Percentiles rank a stretch among this genome's conserved stretches.
Evolutionary conservation across 1,140 invertebrate species (phyloP).

Genomic region (Drosophila pruinosa): DNA sequence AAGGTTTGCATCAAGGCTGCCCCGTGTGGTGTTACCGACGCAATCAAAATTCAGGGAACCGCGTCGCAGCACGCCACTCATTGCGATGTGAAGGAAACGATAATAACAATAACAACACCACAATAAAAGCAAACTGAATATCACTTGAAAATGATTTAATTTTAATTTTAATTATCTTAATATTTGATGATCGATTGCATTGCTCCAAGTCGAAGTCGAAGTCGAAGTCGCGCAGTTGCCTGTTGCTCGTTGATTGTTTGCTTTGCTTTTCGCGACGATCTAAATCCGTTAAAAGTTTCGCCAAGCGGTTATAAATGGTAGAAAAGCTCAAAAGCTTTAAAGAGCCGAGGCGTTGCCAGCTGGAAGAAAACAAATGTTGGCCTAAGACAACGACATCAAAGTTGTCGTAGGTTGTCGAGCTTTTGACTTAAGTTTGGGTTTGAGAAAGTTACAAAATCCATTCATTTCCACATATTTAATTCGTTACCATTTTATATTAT

Average conservation of each 20-base stretch:
- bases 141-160: conserved; percentile 8
- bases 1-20: conserved; percentile 76
- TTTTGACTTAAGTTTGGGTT: conserved; percentile 1
- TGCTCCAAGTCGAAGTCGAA: background rate
- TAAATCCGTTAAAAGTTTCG: conserved; percentile 70
- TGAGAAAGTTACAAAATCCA: background rate
- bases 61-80: conserved; percentile 78
- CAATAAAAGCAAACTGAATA: conserved; percentile 7
- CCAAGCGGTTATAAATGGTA: conserved; percentile 58
- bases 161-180: conserved; percentile 5
- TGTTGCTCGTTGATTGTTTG: conserved; percentile 50
- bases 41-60: conserved; percentile 77
- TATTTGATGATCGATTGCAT: conserved; percentile 37
- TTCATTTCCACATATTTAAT: conserved; percentile 39
- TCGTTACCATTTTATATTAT: conserved; percentile 8
- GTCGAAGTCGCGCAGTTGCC: conserved; percentile 35
- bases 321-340: conserved; percentile 54
- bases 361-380: conserved; percentile 4
- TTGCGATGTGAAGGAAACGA: conserved; percentile 26
- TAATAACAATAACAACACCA: conserved; percentile 1
- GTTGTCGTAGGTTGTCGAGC: conserved; percentile 44
- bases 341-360: conserved; percentile 30
- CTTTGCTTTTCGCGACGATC: conserved; percentile 56
- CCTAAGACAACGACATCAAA: conserved; percentile 34
- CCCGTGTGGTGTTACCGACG: conserved; percentile 51